Percentiles rank a stretch among this genome's conserved stretches.
These are phyloP conservation scores for Eucidaris tribuloides DNA, from an alignment of 35 echinoderm and acorn worm species.

Conservation along the genomic window DNA sequence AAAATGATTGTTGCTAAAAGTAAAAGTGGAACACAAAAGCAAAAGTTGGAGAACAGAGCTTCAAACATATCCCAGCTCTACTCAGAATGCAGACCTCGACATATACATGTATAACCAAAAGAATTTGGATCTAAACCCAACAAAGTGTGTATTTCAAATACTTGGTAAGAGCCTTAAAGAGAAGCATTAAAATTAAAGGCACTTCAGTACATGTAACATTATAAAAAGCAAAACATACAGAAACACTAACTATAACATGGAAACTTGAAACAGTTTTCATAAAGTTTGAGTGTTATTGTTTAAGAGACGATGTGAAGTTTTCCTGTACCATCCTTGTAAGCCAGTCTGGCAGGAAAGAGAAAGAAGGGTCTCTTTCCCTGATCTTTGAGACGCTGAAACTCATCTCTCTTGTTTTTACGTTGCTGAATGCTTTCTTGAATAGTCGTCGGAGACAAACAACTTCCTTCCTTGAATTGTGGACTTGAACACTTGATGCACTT, in stretches of 20 bases:
- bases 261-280: not conserved
- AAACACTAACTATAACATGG: not conserved
- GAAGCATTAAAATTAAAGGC: slow-evolving; percentile 2
- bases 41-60: slow-evolving; percentile 4
- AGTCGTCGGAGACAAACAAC: not conserved
- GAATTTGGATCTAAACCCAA: not conserved
- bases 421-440: not conserved
- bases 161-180: not conserved
- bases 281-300: not conserved
- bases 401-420: not conserved
- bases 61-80: not conserved
- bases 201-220: not conserved
- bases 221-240: not conserved
- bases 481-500: too few relatives aligned
- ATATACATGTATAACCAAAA: not conserved
- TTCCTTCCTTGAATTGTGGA: not conserved
- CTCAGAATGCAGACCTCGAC: not conserved
- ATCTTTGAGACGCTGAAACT: not conserved
- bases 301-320: slow-evolving; percentile 8
- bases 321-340: not conserved
- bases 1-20: not conserved
- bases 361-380: slow-evolving; percentile 25
- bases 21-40: not conserved
- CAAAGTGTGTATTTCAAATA: slow-evolving; percentile 5
- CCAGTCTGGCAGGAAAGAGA: slow-evolving; percentile 11